Evolutionary conservation across 2,888 invertebrate species (phyloP).

Genomic region (Phyllotreta cruciferae): DNA sequence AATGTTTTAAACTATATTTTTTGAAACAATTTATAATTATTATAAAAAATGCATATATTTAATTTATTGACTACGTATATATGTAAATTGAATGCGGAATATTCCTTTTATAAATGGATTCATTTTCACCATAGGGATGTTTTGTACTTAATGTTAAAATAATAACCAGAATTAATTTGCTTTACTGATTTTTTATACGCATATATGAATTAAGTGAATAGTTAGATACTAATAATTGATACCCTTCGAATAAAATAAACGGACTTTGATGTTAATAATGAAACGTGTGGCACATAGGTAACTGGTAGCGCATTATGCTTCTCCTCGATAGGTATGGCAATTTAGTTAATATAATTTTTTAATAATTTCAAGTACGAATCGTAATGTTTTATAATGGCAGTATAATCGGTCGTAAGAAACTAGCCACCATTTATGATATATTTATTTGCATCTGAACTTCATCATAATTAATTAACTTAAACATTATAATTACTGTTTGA

Average conservation of each 20-base stretch:
- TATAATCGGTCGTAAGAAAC: conserved; percentile 33
- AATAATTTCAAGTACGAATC: conserved; percentile 19
- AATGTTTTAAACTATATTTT: too few relatives aligned
- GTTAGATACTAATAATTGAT: conserved; percentile 4
- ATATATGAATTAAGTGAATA: not conserved
- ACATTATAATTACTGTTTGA: conserved; percentile 40
- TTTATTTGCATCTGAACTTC: conserved; percentile 36
- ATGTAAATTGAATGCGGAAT: too few relatives aligned
- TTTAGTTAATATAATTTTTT: conserved; percentile 17
- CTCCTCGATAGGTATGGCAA: conserved; percentile 7
- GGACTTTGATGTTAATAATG: conserved; percentile 11
- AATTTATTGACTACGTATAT: too few relatives aligned
- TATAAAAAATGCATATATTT: too few relatives aligned
- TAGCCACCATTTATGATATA: conserved; percentile 28
- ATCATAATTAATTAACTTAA: conserved; percentile 39
- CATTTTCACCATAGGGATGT: too few relatives aligned
- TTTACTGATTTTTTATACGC: too few relatives aligned
- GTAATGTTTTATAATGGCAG: conserved; percentile 20
- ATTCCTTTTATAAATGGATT: too few relatives aligned
- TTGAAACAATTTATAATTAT: too few relatives aligned
- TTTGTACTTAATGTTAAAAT: too few relatives aligned
- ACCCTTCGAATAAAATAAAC: conserved; percentile 7
- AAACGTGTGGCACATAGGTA: conserved; percentile 1
- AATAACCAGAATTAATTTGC: too few relatives aligned
- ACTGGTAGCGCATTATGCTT: not conserved